Percentiles rank a stretch among this genome's conserved stretches.
Evolutionary conservation across 1,140 invertebrate species (phyloP).

Genomic region (Plutomurus gul): DNA sequence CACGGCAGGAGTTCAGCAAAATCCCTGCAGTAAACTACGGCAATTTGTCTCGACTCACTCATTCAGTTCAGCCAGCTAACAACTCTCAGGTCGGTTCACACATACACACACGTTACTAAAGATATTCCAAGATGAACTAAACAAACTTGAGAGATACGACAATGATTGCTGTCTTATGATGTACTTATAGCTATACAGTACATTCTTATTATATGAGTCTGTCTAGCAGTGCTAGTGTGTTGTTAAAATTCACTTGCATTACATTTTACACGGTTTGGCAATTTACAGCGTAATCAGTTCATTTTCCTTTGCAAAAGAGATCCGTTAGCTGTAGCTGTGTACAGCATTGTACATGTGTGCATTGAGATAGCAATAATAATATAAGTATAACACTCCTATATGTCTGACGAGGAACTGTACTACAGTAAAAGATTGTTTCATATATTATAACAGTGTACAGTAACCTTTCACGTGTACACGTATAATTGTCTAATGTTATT

Average conservation of each 20-base stretch:
- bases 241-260: constrained; percentile 16
- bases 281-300: constrained; percentile 13
- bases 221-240: background rate
- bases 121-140: no score
- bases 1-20: constrained; percentile 8
- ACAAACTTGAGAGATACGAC: no score
- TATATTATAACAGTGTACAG: background rate
- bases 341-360: background rate
- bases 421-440: background rate
- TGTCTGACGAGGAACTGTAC: no score
- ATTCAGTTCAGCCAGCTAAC: background rate
- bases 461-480: background rate
- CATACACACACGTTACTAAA: no score
- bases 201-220: background rate
- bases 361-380: background rate
- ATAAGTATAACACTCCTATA: background rate
- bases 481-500: no score
- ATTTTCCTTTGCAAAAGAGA: constrained; percentile 9
- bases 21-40: constrained; percentile 1
- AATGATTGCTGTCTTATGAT: no score
- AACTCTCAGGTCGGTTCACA: no score
- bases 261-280: background rate
- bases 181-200: no score
- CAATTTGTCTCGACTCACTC: constrained; percentile 21
- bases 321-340: constrained; percentile 1